These are phyloP conservation scores for Candoia aspera DNA, from an alignment of 2,113 vertebrate genomes.

Conservation along the genomic window DNA sequence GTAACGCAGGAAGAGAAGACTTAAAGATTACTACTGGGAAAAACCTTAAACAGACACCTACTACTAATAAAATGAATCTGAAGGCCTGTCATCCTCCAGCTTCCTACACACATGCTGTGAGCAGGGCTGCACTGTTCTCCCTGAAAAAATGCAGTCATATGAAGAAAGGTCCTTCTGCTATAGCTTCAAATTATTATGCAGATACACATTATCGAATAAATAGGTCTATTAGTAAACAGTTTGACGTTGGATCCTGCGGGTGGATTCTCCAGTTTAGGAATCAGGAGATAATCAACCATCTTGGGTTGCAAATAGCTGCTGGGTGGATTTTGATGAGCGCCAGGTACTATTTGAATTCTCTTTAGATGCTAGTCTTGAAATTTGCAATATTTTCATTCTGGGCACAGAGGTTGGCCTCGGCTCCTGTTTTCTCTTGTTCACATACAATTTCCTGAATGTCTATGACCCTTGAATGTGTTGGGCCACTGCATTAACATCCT, in stretches of 20 bases:
- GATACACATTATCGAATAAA: too few species aligned
- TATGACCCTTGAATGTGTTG: not conserved
- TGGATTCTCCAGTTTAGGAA: not conserved
- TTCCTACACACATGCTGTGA: not conserved
- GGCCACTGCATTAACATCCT: slow-evolving; percentile 42
- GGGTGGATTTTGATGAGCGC: not conserved
- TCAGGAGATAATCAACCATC: not conserved
- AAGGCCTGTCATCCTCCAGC: not conserved
- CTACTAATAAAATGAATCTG: not conserved
- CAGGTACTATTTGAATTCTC: not conserved
- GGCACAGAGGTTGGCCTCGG: not conserved
- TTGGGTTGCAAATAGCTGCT: not conserved
- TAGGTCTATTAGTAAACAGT: too few species aligned
- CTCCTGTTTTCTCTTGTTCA: not conserved
- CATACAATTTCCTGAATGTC: too few species aligned
- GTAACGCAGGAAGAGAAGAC: not conserved
- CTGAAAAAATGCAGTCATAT: not conserved
- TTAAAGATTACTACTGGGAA: not conserved
- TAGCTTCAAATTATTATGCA: not conserved
- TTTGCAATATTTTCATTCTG: not conserved
- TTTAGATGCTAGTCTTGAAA: too few species aligned
- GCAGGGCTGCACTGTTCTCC: not conserved
- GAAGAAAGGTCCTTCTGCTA: not conserved
- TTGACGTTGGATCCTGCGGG: not conserved
- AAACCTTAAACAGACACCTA: not conserved